Base-by-base conservation (phyloP, 2,797 vertebrate species). In the Poecilia wingei region DNA sequence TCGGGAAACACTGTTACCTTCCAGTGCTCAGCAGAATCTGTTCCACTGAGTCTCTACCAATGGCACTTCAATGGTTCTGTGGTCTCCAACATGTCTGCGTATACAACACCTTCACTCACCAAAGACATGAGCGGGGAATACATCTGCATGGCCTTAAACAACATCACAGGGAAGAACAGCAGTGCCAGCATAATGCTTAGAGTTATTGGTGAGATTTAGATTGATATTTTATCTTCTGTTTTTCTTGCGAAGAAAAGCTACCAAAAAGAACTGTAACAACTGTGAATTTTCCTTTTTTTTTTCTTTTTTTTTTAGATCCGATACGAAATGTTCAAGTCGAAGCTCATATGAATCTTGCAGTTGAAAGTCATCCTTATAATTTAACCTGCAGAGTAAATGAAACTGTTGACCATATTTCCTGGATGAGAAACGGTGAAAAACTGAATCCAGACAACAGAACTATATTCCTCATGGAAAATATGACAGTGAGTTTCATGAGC, bases 61-160 rank as follows among this genome's bases (percentile, higher is more conserved):
- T 94, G 94, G 94, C 79, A 55, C 53, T 90, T 90, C 82, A 79
- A 88, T 51, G 68, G 33, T 10, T 47, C 41, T 55, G 0, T 25
- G 0, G 85, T 90, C 51, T 88, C 91, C 57, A 82, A 45, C 14
- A 81, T 75, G 12, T 80, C 87, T 0, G 14, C 39, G 69, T 93
- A 88, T n/a, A 18, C 68, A n/a, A 89, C 82, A 25, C 72, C 72
- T 2, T 80, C 75, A 25, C 74, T 93, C 3, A 90, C 75, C 33
- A 16, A 13, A 28, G 10, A n/a, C 16, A 84, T 78, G 83, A 81
- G 70, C 1, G 82, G 90, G 33, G 73, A 7, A 0, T 95, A 92
- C 81, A 88, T 55, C 31, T 95, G 94, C 45, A 3, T 53, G 76
- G 93, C 91, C 74, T 83, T 72, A 81, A 95, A 95, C 87, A 53